phyloP scores from a whole-genome alignment of 2,797 vertebrate genomes.

The Chloroceryle inda region DNA sequence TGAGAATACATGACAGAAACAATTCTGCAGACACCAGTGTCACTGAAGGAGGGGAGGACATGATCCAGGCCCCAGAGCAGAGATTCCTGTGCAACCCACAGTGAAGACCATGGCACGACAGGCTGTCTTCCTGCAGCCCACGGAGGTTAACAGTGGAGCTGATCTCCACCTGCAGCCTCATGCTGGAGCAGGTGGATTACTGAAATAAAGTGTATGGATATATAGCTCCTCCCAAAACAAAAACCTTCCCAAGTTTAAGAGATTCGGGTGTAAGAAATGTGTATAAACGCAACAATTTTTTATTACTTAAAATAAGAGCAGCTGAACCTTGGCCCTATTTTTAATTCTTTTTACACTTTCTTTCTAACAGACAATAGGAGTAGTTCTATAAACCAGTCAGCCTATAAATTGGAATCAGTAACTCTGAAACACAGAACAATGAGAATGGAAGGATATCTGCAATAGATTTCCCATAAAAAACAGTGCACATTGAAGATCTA shows the following conservation, averaged over 20 bases:
- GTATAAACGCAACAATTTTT: not conserved
- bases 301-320: not conserved
- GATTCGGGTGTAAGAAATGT: not conserved
- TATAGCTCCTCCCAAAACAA: not conserved
- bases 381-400: not conserved
- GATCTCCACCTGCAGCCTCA: not conserved
- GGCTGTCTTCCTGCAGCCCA: not conserved
- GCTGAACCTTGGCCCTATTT: not conserved
- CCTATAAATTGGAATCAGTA: not conserved
- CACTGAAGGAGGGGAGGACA: not conserved
- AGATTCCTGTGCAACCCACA: not conserved
- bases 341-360: not conserved
- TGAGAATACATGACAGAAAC: not conserved
- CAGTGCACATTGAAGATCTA: not conserved
- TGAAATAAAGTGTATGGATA: not conserved
- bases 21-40: not conserved
- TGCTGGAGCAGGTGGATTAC: not conserved
- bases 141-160: not conserved
- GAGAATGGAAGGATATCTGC: not conserved
- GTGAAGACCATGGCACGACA: not conserved
- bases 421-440: not conserved
- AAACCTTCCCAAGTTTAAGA: not conserved
- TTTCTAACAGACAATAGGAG: not conserved
- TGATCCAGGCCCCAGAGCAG: not conserved
- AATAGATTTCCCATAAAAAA: not conserved